A percentile compares a stretch with the other conserved stretches of the same genome.
Evolutionary conservation across 2,797 vertebrate species (phyloP).

Genomic region (Martes flavigula): DNA sequence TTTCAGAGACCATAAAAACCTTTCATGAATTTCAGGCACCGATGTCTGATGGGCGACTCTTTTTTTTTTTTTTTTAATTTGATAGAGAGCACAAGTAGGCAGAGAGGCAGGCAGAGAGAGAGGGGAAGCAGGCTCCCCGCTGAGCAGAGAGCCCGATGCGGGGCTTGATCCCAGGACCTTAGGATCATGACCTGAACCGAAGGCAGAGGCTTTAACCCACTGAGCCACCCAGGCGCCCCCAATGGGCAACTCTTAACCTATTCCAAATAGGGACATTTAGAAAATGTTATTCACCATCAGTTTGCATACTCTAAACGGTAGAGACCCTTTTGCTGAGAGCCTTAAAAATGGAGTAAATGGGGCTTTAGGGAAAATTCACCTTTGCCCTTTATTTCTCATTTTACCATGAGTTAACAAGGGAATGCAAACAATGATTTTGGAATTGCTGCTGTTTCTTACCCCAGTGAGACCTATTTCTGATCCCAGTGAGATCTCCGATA

Average conservation of each 20-base stretch:
- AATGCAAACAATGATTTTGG: not conserved
- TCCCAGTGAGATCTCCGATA: not conserved
- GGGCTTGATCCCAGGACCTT: too few species aligned
- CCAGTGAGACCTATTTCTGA: not conserved
- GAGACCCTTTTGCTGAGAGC: not conserved
- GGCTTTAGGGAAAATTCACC: not conserved
- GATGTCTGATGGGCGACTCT: not conserved
- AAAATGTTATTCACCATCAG: constrained; percentile 3
- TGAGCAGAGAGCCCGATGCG: too few species aligned
- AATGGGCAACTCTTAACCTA: not conserved
- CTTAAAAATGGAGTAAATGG: not conserved
- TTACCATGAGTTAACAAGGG: not conserved
- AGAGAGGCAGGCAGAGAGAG: too few species aligned
- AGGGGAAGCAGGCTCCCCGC: too few species aligned
- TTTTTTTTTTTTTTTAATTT: not conserved
- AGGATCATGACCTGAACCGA: too few species aligned
- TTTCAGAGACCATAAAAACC: not conserved
- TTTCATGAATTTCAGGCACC: not conserved
- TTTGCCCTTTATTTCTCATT: not conserved
- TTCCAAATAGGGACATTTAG: not conserved
- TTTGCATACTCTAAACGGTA: not conserved
- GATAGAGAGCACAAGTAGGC: too few species aligned
- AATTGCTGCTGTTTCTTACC: not conserved
- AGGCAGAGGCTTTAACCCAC: too few species aligned
- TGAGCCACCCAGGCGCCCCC: too few species aligned